Percentiles rank a stretch among this genome's conserved stretches.
Evolutionary conservation across 2,113 vertebrate genomes (phyloP).

Genomic region (Cyphomyrus plagiostoma): DNA sequence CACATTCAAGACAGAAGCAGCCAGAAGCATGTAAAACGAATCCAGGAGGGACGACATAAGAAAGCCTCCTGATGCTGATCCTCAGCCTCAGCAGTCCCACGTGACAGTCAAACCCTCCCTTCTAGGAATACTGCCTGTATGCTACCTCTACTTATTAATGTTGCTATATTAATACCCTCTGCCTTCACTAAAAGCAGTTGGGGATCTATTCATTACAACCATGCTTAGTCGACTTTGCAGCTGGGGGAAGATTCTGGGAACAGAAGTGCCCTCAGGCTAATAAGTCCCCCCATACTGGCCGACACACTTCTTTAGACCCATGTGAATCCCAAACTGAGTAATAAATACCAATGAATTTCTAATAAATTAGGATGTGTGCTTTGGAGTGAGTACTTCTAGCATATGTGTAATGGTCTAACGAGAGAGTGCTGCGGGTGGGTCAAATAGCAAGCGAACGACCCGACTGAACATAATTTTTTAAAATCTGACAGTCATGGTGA

Average conservation of each 20-base stretch:
- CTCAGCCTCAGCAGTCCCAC: constrained; percentile 29
- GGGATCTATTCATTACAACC: neutral
- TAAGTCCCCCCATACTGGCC: neutral
- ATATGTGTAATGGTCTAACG: neutral
- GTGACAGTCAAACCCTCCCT: constrained; percentile 36
- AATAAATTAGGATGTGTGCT: neutral
- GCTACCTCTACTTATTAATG: constrained; percentile 54
- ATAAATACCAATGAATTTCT: neutral
- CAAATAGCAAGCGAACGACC: neutral
- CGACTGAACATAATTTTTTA: neutral
- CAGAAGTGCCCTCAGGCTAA: neutral
- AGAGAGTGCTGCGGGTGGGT: neutral
- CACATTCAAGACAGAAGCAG: constrained; percentile 45
- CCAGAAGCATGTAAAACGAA: constrained; percentile 56
- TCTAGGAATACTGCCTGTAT: constrained; percentile 48
- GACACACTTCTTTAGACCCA: neutral
- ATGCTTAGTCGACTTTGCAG: neutral
- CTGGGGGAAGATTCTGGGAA: constrained; percentile 30
- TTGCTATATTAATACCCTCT: constrained; percentile 24
- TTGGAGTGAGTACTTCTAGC: neutral
- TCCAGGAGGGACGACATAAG: constrained; percentile 45
- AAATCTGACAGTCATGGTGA: neutral
- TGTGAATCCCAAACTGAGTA: neutral
- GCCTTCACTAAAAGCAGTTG: neutral
- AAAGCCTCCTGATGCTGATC: neutral